Evolutionary conservation across 2,888 invertebrate genomes (phyloP), one percentile per base, ranked within the genome.

Genomic region (Noctua comes): DNA sequence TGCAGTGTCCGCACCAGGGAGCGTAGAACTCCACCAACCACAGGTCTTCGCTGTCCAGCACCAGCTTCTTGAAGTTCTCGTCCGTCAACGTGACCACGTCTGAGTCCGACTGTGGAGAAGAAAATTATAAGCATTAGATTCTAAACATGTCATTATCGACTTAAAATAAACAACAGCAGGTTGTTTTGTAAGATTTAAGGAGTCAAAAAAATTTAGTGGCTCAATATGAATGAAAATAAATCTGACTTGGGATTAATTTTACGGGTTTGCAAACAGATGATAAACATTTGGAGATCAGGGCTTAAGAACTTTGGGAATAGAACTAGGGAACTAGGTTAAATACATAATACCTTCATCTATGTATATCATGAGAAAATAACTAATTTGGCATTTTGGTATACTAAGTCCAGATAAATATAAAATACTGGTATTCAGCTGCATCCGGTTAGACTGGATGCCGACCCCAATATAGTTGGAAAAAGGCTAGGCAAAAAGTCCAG

Each of bases 11-110:
- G 94, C 99, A 99, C 98, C 99, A 99, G 0, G 99, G 99, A 11
- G 99, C 99, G 95, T 98, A 99, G 97, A 99, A 99, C 95, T 99
- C 99, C 3, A 99, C 99, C 88, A 99, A 96, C 99, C 99, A 99
- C 94, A 99, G 97, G 92, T 99, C 99, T 27, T 99, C 99, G 70
- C 99, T 99, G 89, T 99, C 97, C 88, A 99, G 94, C 27, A 99
- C 99, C 76, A 98, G 95, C 93, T 98, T 98, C 86, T 99, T 98
- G 95, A 99, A 99, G 97, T 99, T 99, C 85, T 98, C 97, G 94
- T 99, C 99, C 0, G 99, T 99, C 84, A 99, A 96, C 91, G 99
- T 99, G 87, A 99, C 96, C 31, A 99, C 99, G 93, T 95, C 96
- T 0, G 95, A 95, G 94, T 95, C 97, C 0, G 95, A 95, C 96